Evolutionary conservation across 2,797 vertebrate species (phyloP), one percentile per base, ranked within the genome.

Genomic region (Scolopax bukidnonensis): DNA sequence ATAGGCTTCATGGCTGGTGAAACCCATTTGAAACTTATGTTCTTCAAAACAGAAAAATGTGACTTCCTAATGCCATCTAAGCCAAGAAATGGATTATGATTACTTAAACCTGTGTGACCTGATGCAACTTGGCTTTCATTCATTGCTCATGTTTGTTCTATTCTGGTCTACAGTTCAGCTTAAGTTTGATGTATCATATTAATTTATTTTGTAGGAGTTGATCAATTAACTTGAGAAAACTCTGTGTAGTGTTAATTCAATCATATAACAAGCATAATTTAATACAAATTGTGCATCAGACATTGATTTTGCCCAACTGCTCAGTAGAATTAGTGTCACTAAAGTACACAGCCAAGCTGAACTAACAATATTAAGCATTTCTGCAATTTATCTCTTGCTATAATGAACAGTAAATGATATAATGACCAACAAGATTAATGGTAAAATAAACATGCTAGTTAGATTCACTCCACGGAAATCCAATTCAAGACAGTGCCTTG

Each of bases 181-280:
- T 97, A 96, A 97, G 78, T 95, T 97, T 98, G 93, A 97, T 97
- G 51, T 93, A 96, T 96, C 80, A 75, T 88, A 89, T 97, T 97
- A 96, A 97, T 97, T 97, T 96, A 40, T 96, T 97, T 95, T 95
- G 87, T 90, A 97, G 93, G 79, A 97, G 75, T 96, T 96, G 96
- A 98, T 98, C 97, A 98, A 98, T 98, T 98, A 97, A 97, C 96
- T 97, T 82, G 80, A 97, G 94, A 97, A 98, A 98, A 97, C 77
- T 97, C 87, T 94, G 87, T 93, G 85, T 78, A 96, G 83, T 97
- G 95, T 97, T 97, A 96, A 97, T 97, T 98, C 94, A 97, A 95
- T 98, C 96, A 96, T 88, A 95, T 95, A 98, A 97, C 95, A 98
- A 98, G 96, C 64, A 48, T 97, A 98, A 98, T 98, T 97, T 98